A percentile compares a stretch with the other conserved stretches of the same genome.
These are phyloP conservation scores for Balaeniceps rex DNA, from an alignment of 2,113 vertebrate species.

Conservation along the genomic window DNA sequence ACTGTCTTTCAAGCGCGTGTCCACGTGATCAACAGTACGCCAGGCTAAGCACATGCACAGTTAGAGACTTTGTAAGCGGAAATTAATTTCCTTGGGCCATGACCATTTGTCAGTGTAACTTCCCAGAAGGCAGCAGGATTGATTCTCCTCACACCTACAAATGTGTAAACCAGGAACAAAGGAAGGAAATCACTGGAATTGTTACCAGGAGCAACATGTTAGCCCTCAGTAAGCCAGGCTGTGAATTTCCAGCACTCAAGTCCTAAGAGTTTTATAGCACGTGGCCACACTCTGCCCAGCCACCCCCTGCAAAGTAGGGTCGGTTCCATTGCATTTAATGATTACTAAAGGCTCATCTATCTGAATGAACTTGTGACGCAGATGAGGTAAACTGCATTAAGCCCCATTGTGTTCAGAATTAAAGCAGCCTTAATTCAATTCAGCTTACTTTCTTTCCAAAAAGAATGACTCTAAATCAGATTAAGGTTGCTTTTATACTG, in stretches of 20 bases:
- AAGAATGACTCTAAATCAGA: conserved; percentile 60
- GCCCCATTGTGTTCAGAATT: conserved; percentile 63
- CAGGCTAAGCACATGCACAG: not conserved
- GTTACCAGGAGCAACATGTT: not conserved
- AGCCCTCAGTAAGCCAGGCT: conserved; percentile 8
- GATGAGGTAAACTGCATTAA: conserved; percentile 66
- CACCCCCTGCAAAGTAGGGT: not conserved
- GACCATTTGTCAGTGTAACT: not conserved
- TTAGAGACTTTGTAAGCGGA: not conserved
- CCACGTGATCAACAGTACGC: fast-evolving
- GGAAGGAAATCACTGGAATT: not conserved
- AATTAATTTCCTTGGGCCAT: not conserved
- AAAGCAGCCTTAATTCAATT: conserved; percentile 66
- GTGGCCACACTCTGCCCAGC: not conserved
- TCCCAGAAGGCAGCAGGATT: not conserved
- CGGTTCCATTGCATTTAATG: not conserved
- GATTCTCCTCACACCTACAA: not conserved
- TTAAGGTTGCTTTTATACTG: conserved; percentile 62
- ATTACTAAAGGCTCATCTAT: not conserved
- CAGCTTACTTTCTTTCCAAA: conserved; percentile 32
- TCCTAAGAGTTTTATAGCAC: not conserved
- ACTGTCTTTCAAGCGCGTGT: not conserved
- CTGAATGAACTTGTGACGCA: conserved; percentile 47
- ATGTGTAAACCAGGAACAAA: not conserved
- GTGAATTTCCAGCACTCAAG: not conserved